Evolutionary conservation across 2,888 invertebrate genomes (phyloP), one percentile per base, ranked within the genome.

Genomic region (Dasypogon diadema): DNA sequence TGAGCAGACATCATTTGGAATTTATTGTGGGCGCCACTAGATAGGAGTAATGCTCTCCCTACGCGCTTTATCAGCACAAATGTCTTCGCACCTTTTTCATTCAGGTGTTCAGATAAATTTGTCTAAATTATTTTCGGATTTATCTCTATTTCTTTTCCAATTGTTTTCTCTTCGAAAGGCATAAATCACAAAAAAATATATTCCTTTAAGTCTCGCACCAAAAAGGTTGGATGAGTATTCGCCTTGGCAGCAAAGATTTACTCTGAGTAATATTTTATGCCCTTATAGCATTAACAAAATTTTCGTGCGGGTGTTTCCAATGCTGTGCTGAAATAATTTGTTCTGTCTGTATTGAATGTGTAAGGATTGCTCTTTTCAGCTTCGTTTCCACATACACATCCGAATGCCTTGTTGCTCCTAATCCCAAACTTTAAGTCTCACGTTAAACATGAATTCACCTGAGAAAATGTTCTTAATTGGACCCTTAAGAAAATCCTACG

Each of bases 401-500:
- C 30, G 8, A 30, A 30, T 12, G 4, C 12, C 48, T 6, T 65
- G 24, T 65, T 14, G 21, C 26, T 22, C 46, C 46, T 48, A 65
- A 65, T 24, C 65, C 46, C n/a, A 24, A 65, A 65, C 65, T 63
- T 63, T 46, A 65, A 65, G 22, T 65, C 65, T 22, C 16, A 65
- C 42, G 24, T 65, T 65, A 65, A 46, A 65, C 46, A 65, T 48
- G 65, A 65, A 65, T 65, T 65, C 65, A 65, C 65, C 65, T 65
- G 65, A 22, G 65, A 65, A 65, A 65, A 46, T 34, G 26, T 46
- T 46, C 46, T 65, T 65, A 65, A 65, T 65, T 65, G 65, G 65
- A 46, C 65, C 48, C 65, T 65, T 48, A 65, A 65, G 65, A 65
- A 65, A 65, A 65, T 65, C 46, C 65, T 65, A 22, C 16, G 65